These are phyloP conservation scores for Toxotes chatareus DNA, from an alignment of 2,113 vertebrate species.

Conservation along the genomic window DNA sequence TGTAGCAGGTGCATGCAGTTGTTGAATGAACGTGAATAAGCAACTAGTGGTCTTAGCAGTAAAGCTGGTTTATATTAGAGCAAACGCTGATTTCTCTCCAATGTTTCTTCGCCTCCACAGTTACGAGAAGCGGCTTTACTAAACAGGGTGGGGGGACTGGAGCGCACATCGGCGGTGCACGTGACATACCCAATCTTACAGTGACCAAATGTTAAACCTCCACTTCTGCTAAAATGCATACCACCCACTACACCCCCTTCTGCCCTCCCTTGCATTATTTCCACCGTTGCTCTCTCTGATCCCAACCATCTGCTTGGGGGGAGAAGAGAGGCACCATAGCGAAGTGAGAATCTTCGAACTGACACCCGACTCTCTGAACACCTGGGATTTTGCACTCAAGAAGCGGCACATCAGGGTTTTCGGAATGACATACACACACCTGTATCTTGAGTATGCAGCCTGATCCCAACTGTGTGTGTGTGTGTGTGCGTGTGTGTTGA, in stretches of 20 bases:
- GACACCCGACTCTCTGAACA: slow-evolving; percentile 46
- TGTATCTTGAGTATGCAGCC: slow-evolving; percentile 52
- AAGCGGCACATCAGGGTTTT: slow-evolving; percentile 73
- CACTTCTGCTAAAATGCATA: slow-evolving; percentile 65
- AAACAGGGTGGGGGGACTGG: slow-evolving; percentile 65
- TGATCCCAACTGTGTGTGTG: slow-evolving; percentile 15
- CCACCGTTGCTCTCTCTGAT: slow-evolving; percentile 35
- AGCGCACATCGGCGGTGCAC: slow-evolving; percentile 51
- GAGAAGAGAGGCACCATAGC: slow-evolving; percentile 31
- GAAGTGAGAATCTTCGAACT: slow-evolving; percentile 44
- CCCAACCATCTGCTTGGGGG: slow-evolving; percentile 12
- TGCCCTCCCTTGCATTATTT: slow-evolving; percentile 12
- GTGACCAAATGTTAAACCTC: slow-evolving; percentile 78
- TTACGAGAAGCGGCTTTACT: slow-evolving; percentile 94
- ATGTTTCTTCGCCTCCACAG: slow-evolving; percentile 76
- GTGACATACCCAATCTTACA: slow-evolving; percentile 51
- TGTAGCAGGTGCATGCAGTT: background rate
- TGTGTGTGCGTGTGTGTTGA: slow-evolving; percentile 9
- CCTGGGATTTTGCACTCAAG: slow-evolving; percentile 64
- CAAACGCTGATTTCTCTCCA: background rate
- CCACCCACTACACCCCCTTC: slow-evolving; percentile 40
- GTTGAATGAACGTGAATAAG: background rate
- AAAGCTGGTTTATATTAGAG: background rate
- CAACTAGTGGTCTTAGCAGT: background rate
- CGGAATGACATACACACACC: slow-evolving; percentile 41